Evolutionary conservation across 2,888 invertebrate species (phyloP).

Genomic region (Heliconius aoede): DNA sequence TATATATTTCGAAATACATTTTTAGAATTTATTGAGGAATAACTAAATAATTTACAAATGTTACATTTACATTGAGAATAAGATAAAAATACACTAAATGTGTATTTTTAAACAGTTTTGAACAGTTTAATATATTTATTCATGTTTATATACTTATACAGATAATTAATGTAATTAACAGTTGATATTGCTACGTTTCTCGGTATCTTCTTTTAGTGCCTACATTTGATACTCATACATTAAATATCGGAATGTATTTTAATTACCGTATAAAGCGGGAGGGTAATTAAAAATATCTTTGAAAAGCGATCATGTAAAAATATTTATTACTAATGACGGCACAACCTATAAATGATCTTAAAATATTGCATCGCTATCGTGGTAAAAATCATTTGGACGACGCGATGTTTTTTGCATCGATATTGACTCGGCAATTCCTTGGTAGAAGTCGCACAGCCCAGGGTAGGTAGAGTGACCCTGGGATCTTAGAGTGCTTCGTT

Average conservation of each 20-base stretch:
- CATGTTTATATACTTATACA: neutral
- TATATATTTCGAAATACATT: too few species aligned
- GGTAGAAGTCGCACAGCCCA: too few species aligned
- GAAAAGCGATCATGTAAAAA: neutral
- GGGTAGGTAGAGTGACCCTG: too few species aligned
- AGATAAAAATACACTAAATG: too few species aligned
- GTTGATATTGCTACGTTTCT: neutral
- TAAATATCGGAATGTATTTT: neutral
- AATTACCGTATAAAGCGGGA: slow-evolving; percentile 13
- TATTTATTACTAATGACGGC: slow-evolving; percentile 24
- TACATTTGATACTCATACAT: neutral
- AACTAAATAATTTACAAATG: too few species aligned
- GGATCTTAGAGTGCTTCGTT: too few species aligned
- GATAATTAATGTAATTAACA: slow-evolving; percentile 6
- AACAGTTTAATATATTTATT: neutral
- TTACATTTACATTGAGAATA: too few species aligned
- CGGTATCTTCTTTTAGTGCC: neutral
- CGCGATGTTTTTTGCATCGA: neutral
- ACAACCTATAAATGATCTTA: slow-evolving; percentile 4
- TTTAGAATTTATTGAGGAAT: too few species aligned
- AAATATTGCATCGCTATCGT: too few species aligned
- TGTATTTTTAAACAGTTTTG: too few species aligned
- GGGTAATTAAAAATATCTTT: slow-evolving; percentile 26
- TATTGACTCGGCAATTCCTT: neutral
- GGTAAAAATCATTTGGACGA: too few species aligned